A percentile compares a stretch with the other conserved stretches of the same genome.
These are phyloP conservation scores for Poliocrania exsul DNA, from an alignment of 2,797 vertebrate species.

Conservation along the genomic window DNA sequence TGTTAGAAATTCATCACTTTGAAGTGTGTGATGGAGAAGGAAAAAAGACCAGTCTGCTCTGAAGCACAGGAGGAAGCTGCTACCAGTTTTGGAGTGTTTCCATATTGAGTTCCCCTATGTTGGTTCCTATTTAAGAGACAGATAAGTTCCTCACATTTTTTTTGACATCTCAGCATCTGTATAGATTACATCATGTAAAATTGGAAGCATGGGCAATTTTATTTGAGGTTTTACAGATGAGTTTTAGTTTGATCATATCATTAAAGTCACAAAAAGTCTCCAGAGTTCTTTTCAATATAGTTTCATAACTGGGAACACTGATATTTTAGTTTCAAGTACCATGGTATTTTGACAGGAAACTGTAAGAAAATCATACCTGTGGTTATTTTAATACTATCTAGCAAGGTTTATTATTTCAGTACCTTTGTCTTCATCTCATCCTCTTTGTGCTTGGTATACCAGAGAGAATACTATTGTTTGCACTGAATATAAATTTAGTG, in stretches of 20 bases:
- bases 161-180: neutral
- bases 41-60: neutral
- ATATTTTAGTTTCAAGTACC: conserved; percentile 6
- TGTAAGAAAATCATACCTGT: neutral
- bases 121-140: neutral
- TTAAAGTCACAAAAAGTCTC: neutral
- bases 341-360: conserved; percentile 4
- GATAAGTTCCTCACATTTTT: neutral
- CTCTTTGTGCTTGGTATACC: neutral
- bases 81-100: neutral
- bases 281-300: neutral
- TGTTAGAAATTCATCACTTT: neutral
- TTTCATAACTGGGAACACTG: neutral
- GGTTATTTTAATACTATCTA: neutral
- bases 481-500: neutral
- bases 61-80: neutral
- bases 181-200: neutral
- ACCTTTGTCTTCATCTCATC: neutral
- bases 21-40: neutral
- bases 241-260: neutral
- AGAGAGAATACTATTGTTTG: neutral
- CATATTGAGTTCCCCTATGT: neutral
- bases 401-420: neutral
- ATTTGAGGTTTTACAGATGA: neutral
- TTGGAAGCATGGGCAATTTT: neutral